phyloP scores from a whole-genome alignment of 1,140 invertebrate species.

The Dinoponera quadriceps region DNA sequence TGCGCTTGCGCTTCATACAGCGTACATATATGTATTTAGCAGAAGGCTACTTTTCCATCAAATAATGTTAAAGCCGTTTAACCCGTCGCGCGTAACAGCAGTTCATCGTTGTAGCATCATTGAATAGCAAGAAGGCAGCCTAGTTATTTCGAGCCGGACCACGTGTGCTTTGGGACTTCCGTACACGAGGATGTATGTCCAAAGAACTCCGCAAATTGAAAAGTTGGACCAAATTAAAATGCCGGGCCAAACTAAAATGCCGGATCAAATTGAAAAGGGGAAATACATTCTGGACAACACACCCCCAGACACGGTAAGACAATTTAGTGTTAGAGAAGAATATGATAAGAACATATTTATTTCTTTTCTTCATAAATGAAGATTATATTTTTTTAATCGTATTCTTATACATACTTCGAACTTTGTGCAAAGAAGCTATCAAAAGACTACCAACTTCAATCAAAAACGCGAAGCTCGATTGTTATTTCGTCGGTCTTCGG shows the following conservation, averaged over 20 bases:
- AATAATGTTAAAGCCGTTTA: slow-evolving; percentile 51
- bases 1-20: background rate
- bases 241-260: accelerated
- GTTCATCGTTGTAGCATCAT: slow-evolving; percentile 29
- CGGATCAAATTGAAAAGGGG: background rate
- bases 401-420: too few relatives aligned
- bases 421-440: too few relatives aligned
- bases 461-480: too few relatives aligned
- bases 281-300: background rate
- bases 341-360: too few relatives aligned
- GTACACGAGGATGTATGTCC: slow-evolving; percentile 49
- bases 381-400: too few relatives aligned
- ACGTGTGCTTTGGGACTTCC: background rate
- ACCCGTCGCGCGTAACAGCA: slow-evolving; percentile 30
- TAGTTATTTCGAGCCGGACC: background rate
- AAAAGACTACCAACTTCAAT: too few relatives aligned
- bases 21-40: background rate
- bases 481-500: too few relatives aligned
- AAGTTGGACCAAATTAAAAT: accelerated
- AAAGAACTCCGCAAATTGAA: background rate
- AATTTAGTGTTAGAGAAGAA: background rate
- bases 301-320: slow-evolving; percentile 54
- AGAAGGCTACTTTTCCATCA: background rate
- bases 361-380: too few relatives aligned
- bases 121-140: slow-evolving; percentile 14